phyloP scores from a whole-genome alignment of 2,797 vertebrate species.

The Austrolebias charrua region DNA sequence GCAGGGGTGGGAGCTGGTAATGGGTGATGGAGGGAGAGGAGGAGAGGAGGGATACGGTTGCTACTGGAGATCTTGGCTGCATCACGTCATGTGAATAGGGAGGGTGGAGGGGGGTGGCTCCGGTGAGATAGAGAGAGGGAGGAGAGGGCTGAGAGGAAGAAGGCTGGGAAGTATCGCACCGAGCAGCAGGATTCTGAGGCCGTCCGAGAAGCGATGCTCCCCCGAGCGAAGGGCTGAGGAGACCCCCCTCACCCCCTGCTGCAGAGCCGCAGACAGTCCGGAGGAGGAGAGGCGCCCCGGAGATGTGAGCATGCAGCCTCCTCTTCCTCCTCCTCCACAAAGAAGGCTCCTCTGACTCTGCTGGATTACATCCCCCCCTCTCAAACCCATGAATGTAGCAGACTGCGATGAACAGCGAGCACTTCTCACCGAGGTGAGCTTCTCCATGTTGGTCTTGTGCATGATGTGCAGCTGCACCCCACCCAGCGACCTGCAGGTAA shows the following conservation, averaged over 20 bases:
- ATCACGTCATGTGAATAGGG: conserved; percentile 74
- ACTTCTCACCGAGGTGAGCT: conserved; percentile 69
- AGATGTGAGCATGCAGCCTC: conserved; percentile 62
- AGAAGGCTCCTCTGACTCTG: conserved; percentile 50
- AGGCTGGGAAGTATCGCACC: conserved; percentile 78
- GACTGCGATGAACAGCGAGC: conserved; percentile 66
- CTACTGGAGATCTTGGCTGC: conserved; percentile 77
- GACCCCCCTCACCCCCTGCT: conserved; percentile 55
- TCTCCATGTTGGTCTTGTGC: conserved; percentile 5
- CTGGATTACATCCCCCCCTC: conserved; percentile 64
- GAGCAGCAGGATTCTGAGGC: conserved; percentile 71
- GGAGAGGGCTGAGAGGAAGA: conserved; percentile 54
- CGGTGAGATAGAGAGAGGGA: conserved; percentile 38
- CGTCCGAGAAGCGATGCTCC: conserved; percentile 67
- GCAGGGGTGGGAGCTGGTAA: conserved; percentile 35
- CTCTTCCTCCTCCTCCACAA: too few species aligned
- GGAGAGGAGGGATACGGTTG: conserved; percentile 73
- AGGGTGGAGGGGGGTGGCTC: conserved; percentile 37
- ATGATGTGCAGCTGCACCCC: conserved; percentile 50
- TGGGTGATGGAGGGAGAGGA: conserved; percentile 38
- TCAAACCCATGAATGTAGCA: conserved; percentile 68
- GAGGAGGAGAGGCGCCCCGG: conserved; percentile 32
- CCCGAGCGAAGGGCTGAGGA: conserved; percentile 69
- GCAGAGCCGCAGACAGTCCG: conserved; percentile 26
- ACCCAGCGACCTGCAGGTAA: conserved; percentile 53